Evolutionary conservation across 64 coral and sea anemone genomes (phyloP).

Genomic region (Hydrozoanthus tunicans): DNA sequence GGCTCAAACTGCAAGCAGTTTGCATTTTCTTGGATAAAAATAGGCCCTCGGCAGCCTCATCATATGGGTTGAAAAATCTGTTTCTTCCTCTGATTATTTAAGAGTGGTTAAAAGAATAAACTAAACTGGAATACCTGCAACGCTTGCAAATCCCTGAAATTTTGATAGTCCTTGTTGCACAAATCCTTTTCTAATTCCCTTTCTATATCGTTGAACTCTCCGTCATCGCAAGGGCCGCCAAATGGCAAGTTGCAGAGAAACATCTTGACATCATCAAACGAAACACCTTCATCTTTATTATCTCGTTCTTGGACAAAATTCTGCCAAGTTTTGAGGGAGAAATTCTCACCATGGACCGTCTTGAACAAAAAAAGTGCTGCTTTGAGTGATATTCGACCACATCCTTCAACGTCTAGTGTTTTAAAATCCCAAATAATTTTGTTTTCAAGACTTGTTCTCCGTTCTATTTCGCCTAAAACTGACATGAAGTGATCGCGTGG

Average conservation of each 20-base stretch:
- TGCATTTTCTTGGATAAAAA: no score
- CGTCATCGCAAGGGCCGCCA: slow-evolving; percentile 75
- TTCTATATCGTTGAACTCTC: slow-evolving; percentile 68
- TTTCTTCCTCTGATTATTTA: no score
- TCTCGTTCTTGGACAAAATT: slow-evolving; percentile 71
- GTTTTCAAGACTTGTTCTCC: slow-evolving; percentile 79
- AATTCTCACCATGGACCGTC: slow-evolving; percentile 84
- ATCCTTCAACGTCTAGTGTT: slow-evolving; percentile 86
- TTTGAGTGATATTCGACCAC: slow-evolving; percentile 86
- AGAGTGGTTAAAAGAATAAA: no score
- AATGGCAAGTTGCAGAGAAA: slow-evolving; percentile 85
- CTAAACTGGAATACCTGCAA: slow-evolving; percentile 71
- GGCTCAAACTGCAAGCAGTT: no score
- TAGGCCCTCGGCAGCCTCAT: no score
- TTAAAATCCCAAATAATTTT: slow-evolving; percentile 98
- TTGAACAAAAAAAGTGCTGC: slow-evolving; percentile 93
- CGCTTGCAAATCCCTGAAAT: slow-evolving; percentile 81
- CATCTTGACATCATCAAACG: slow-evolving; percentile 95
- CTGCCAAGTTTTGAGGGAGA: slow-evolving; percentile 94
- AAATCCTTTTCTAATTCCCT: slow-evolving; percentile 50
- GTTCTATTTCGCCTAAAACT: slow-evolving; percentile 84
- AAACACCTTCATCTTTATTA: slow-evolving; percentile 69
- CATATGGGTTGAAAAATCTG: no score
- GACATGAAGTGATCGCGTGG: slow-evolving; percentile 76
- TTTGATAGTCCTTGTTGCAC: slow-evolving; percentile 64